These are phyloP conservation scores for Eulithis testata DNA, from an alignment of 2,888 invertebrate species.

Conservation along the genomic window DNA sequence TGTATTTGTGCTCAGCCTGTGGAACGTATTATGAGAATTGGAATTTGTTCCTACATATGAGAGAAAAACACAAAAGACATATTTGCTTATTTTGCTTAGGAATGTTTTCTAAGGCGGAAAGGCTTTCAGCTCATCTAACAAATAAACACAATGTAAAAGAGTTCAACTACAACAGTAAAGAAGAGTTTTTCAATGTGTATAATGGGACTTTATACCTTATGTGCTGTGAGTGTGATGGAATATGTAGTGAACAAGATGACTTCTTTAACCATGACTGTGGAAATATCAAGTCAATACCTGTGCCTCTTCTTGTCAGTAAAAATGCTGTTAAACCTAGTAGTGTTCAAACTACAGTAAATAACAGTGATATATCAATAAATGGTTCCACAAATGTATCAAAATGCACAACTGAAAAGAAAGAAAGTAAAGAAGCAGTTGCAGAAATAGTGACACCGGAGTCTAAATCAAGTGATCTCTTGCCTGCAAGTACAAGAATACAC, in stretches of 20 bases:
- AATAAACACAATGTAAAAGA: constrained; percentile 92
- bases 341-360: constrained; percentile 61
- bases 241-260: constrained; percentile 90
- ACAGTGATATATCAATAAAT: constrained; percentile 61
- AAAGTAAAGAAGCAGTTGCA: constrained; percentile 56
- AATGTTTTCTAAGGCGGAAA: constrained; percentile 92
- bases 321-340: constrained; percentile 68
- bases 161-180: constrained; percentile 86
- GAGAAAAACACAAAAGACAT: constrained; percentile 91
- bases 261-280: constrained; percentile 90
- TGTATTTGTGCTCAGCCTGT: constrained; percentile 92
- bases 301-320: constrained; percentile 79
- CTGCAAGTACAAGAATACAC: constrained; percentile 64
- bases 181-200: constrained; percentile 87
- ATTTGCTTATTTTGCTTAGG: constrained; percentile 93
- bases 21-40: constrained; percentile 94
- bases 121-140: constrained; percentile 90
- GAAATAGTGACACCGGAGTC: constrained; percentile 55
- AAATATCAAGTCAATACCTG: constrained; percentile 78
- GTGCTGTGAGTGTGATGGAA: constrained; percentile 92
- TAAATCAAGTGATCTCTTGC: constrained; percentile 54
- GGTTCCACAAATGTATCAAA: constrained; percentile 58
- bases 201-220: constrained; percentile 89
- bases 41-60: constrained; percentile 94
- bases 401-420: constrained; percentile 61